These are phyloP conservation scores for Bombus affinis DNA, from an alignment of 1,140 invertebrate genomes.

Conservation along the genomic window DNA sequence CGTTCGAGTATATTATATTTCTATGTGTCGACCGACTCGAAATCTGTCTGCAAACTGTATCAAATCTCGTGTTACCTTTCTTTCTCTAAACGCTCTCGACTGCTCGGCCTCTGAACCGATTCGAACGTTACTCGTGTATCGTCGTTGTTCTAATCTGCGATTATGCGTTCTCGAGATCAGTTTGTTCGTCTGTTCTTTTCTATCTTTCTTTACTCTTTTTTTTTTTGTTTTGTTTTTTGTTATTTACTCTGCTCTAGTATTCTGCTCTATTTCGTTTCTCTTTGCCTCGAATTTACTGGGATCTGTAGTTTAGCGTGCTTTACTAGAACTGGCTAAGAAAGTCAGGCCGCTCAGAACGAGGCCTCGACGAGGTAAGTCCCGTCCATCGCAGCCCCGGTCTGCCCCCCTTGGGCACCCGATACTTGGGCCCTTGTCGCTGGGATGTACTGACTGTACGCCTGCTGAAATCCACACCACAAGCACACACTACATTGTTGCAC, in stretches of 20 bases:
- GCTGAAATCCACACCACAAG: slow-evolving; percentile 85
- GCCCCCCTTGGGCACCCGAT: slow-evolving; percentile 88
- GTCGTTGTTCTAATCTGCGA: neutral
- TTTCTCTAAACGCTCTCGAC: slow-evolving; percentile 18
- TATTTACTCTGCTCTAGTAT: neutral
- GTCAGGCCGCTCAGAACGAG: slow-evolving; percentile 85
- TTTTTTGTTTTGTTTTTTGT: neutral
- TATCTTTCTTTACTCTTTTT: neutral
- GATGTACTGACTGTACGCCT: slow-evolving; percentile 92
- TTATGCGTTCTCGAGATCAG: neutral
- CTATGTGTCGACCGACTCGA: slow-evolving; percentile 4
- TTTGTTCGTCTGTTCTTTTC: neutral
- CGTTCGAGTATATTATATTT: neutral
- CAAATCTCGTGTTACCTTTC: slow-evolving; percentile 44
- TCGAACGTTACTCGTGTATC: neutral
- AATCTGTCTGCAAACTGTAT: neutral
- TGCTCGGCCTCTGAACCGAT: neutral
- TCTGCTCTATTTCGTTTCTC: neutral
- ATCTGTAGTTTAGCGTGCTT: slow-evolving; percentile 18
- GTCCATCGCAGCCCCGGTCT: slow-evolving; percentile 90
- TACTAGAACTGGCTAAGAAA: slow-evolving; percentile 24
- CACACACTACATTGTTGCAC: slow-evolving; percentile 83
- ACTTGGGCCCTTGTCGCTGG: slow-evolving; percentile 85
- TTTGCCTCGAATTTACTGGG: neutral
- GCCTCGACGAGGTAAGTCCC: slow-evolving; percentile 92